Conservation (phyloP, 2,797 vertebrate genomes). For the Babyrousa celebensis region DNA sequence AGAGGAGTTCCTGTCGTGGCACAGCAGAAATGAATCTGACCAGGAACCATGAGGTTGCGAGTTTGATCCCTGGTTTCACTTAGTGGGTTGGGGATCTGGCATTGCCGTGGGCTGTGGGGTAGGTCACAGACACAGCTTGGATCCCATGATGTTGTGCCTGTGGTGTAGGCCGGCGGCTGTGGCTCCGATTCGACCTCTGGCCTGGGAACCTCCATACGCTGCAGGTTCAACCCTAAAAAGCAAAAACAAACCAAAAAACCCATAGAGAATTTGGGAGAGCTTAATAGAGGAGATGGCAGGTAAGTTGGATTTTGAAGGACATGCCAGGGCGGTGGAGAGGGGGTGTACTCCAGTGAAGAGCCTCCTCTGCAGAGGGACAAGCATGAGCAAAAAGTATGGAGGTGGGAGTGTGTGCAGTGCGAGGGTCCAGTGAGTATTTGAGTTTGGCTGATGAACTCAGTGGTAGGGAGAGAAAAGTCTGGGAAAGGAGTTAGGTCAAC, state of each 20-base stretch:
- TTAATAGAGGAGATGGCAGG: neutral
- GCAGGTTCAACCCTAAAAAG: no score
- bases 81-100: no score
- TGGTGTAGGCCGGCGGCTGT: no score
- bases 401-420: neutral
- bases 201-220: no score
- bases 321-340: fast-evolving
- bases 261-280: neutral
- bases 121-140: no score
- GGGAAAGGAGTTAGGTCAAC: neutral
- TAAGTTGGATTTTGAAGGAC: neutral
- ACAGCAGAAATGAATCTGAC: no score
- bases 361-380: neutral
- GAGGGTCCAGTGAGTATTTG: neutral
- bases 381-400: neutral
- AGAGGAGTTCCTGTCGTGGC: no score
- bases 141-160: no score
- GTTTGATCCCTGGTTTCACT: no score
- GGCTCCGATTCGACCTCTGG: no score
- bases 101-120: no score
- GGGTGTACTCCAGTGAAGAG: neutral
- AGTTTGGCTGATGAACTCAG: conserved; percentile 1
- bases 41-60: no score
- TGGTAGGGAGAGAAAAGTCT: neutral
- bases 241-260: neutral